Conservation (phyloP, 2,888 invertebrate species). For the Strigamia maritima region DNA sequence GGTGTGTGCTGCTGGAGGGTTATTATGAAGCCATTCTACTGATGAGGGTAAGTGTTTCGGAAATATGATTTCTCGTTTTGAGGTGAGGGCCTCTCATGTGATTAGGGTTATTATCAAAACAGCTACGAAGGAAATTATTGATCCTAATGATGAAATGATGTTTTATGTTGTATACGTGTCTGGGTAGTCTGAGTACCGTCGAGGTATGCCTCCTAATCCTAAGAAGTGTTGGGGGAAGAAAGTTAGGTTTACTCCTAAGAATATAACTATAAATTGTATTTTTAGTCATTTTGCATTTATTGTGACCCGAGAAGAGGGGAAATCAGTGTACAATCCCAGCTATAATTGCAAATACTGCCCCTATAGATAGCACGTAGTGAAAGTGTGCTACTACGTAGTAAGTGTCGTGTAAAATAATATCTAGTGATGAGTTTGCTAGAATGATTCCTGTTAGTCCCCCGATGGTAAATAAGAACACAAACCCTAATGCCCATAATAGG, state of each 20-base stretch:
- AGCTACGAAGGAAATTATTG: conserved; percentile 49
- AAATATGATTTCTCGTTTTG: too few relatives aligned
- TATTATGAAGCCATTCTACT: conserved; percentile 53
- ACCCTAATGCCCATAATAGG: too few relatives aligned
- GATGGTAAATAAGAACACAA: too few relatives aligned
- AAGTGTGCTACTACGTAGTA: conserved; percentile 66
- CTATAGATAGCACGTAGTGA: too few relatives aligned
- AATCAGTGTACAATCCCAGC: too few relatives aligned
- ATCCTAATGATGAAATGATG: conserved; percentile 66
- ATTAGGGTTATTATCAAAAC: too few relatives aligned
- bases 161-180: conserved; percentile 66
- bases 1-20: conserved; percentile 45
- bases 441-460: conserved; percentile 57
- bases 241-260: conserved; percentile 55
- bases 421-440: conserved; percentile 71
- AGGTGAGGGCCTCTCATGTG: too few relatives aligned
- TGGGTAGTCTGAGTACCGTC: conserved; percentile 71
- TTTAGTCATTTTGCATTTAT: too few relatives aligned
- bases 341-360: too few relatives aligned
- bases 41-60: conserved; percentile 57
- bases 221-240: conserved; percentile 78
- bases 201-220: conserved; percentile 68
- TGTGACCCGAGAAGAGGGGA: too few relatives aligned
- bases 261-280: too few relatives aligned
- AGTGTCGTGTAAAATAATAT: conserved; percentile 75